Evolutionary conservation across 2,888 invertebrate genomes (phyloP).

Genomic region (Stratiomys singularior): DNA sequence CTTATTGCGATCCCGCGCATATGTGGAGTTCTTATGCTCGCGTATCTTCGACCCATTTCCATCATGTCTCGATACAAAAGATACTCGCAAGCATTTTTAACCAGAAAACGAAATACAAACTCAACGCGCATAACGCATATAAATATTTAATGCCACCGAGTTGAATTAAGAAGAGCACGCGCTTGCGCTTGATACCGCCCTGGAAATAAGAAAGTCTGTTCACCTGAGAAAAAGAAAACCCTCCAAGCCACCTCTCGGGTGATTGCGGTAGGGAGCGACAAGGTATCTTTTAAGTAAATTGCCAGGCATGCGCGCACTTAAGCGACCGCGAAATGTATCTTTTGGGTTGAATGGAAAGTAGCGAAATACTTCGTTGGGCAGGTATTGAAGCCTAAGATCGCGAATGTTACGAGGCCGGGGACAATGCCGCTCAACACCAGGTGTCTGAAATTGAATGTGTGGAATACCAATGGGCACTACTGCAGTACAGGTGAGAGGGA

Average conservation of each 20-base stretch:
- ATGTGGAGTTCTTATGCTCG: not conserved
- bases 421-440: slow-evolving; percentile 10
- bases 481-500: not conserved
- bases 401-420: not conserved
- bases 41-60: not conserved
- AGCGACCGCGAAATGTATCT: not conserved
- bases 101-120: not conserved
- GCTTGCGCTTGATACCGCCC: not conserved
- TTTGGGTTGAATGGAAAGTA: not conserved
- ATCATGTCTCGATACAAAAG: not conserved
- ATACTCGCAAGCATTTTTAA: no score
- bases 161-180: slow-evolving; percentile 4
- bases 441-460: not conserved
- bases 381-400: not conserved
- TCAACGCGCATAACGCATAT: not conserved
- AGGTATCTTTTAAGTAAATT: not conserved
- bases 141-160: not conserved
- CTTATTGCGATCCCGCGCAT: slow-evolving; percentile 6
- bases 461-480: not conserved
- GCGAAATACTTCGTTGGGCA: not conserved
- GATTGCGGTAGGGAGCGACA: not conserved
- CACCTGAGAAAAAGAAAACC: slow-evolving; percentile 9
- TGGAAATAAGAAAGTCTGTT: not conserved
- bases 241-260: not conserved
- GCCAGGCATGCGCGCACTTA: not conserved